These are phyloP conservation scores for Hypolimnas misippus DNA, from an alignment of 2,888 invertebrate species.

Conservation along the genomic window DNA sequence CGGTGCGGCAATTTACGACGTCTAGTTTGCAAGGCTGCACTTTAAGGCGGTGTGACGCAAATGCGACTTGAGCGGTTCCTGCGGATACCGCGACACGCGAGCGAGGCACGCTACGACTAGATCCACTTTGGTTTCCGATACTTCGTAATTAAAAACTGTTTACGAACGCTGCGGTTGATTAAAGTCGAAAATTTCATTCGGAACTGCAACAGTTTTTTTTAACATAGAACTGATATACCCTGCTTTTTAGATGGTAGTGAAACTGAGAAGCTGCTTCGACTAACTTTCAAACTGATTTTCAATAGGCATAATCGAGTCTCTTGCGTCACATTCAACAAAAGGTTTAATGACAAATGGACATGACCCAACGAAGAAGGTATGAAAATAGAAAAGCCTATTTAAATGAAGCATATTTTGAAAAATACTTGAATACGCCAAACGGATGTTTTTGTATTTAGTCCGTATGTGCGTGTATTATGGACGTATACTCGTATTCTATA, in stretches of 20 bases:
- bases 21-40: slow-evolving; percentile 31
- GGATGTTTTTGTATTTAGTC: too few relatives aligned
- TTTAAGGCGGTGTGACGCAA: slow-evolving; percentile 41
- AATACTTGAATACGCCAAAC: too few relatives aligned
- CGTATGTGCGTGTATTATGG: too few relatives aligned
- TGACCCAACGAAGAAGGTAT: too few relatives aligned
- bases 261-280: too few relatives aligned
- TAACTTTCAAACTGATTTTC: too few relatives aligned
- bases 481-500: too few relatives aligned
- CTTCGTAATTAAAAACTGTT: slow-evolving; percentile 8
- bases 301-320: too few relatives aligned
- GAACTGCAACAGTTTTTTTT: background rate
- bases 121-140: slow-evolving; percentile 14
- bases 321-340: too few relatives aligned
- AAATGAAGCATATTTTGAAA: too few relatives aligned
- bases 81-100: slow-evolving; percentile 38
- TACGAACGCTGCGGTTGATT: background rate
- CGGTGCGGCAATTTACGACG: slow-evolving; percentile 11
- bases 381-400: too few relatives aligned
- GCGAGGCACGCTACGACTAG: slow-evolving; percentile 35
- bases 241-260: background rate
- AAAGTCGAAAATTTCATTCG: background rate
- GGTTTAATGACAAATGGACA: too few relatives aligned
- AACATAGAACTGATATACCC: background rate
- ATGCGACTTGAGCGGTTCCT: slow-evolving; percentile 48